Evolutionary conservation across 2,888 invertebrate genomes (phyloP), one percentile per base, ranked within the genome.

Genomic region (Aphidius colemani): DNA sequence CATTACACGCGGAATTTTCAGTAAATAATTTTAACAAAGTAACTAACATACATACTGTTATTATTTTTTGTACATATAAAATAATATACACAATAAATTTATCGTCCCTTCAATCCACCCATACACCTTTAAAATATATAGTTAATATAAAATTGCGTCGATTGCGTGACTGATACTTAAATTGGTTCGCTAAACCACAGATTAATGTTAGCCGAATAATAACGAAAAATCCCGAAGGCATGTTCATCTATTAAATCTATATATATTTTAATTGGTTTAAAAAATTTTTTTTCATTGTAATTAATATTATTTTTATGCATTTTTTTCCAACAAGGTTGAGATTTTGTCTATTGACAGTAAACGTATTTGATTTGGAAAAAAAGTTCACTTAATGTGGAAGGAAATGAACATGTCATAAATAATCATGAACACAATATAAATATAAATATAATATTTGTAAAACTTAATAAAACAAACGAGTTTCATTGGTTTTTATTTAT

Each of bases 91-190:
- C 13, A 18, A 18, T 18, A 18, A 18, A 18, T 18, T 18, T 60
- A 60, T 57, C 44, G 60, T 46, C 45, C 64, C 64, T 63, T 56
- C 61, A 66, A 67, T 61, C 75, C 76, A 79, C 79, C 79, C 74
- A 80, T 77, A 77, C 79, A 75, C 69, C 71, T 73, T 72, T 74
- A 74, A 75, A 77, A 78, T 81, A 82, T 82, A 81, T 81, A 81
- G 82, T 82, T 81, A 78, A 81, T 81, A 81, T 81, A 82, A 82
- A 81, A 82, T 82, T 82, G 82, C 81, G 81, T 81, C 76, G 74
- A 80, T 76, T 77, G 75, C 78, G 79, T 77, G 76, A 80, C 79
- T 80, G 79, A 82, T 81, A 81, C 81, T 81, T 81, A 82, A 81
- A 81, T 82, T 82, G 81, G 80, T 82, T 78, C 80, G 81, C 81